Conservation (phyloP, 2,113 vertebrate genomes). For the Antechinus stuartii region DNA sequence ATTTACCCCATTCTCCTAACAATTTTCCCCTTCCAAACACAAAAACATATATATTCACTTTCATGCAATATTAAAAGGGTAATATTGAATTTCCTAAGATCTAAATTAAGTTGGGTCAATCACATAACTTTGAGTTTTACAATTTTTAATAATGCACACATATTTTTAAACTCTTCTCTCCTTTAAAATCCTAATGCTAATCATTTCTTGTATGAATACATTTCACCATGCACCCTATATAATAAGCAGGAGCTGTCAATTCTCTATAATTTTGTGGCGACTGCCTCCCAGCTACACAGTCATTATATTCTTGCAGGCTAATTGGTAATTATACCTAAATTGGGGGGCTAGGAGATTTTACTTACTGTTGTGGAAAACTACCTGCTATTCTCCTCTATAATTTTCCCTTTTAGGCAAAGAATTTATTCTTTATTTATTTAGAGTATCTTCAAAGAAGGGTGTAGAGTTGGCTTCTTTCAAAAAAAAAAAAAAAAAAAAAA, state of each 20-base stretch:
- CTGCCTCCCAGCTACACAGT: conserved; percentile 63
- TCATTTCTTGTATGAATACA: conserved; percentile 37
- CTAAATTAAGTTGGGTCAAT: conserved; percentile 1
- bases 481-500: not conserved
- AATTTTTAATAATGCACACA: not conserved
- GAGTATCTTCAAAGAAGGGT: not conserved
- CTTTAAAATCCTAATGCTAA: conserved; percentile 50
- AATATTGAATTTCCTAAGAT: not conserved
- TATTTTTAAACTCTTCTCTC: conserved; percentile 46
- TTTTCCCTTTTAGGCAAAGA: not conserved
- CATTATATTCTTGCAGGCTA: conserved; percentile 60
- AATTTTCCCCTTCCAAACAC: not conserved
- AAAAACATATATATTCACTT: not conserved
- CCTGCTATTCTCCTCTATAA: conserved; percentile 37
- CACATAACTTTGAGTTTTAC: not conserved
- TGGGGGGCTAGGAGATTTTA: conserved; percentile 39
- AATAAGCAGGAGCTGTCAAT: conserved; percentile 47
- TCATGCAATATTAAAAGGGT: conserved; percentile 9
- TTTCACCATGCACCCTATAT: conserved; percentile 50
- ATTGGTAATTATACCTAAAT: conserved; percentile 67
- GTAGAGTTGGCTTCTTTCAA: not conserved
- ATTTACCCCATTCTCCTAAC: not conserved
- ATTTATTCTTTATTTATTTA: conserved; percentile 56
- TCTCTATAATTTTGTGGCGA: conserved; percentile 51
- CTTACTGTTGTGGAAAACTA: conserved; percentile 57